Conservation (phyloP, 2,113 vertebrate genomes). For the Calonectris borealis region DNA sequence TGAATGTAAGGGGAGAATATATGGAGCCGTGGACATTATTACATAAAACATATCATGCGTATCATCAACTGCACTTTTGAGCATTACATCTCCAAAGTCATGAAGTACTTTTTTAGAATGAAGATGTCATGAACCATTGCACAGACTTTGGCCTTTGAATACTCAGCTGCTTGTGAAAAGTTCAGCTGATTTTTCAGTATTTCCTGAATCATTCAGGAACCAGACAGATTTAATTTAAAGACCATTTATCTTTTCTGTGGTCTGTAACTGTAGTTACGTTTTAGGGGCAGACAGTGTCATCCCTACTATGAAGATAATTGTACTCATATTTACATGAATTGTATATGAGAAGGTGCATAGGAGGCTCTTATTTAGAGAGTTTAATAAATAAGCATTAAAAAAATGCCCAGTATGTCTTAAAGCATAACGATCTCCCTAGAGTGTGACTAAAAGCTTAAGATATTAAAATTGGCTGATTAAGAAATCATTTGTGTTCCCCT, state of each 20-base stretch:
- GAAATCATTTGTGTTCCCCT: neutral
- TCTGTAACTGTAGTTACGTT: neutral
- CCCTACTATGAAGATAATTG: neutral
- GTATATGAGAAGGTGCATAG: neutral
- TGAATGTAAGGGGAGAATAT: neutral
- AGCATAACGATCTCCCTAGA: neutral
- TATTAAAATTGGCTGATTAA: neutral
- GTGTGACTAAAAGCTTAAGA: neutral
- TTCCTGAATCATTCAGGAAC: neutral
- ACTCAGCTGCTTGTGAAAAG: neutral
- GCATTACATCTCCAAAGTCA: neutral
- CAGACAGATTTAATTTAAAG: neutral
- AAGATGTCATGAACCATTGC: neutral
- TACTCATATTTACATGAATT: neutral
- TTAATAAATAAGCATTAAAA: neutral
- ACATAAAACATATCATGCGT: neutral
- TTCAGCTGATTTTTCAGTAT: neutral
- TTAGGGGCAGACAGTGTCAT: neutral
- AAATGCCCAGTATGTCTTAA: neutral
- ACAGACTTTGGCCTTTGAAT: neutral
- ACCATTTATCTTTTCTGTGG: neutral
- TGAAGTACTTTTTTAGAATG: neutral
- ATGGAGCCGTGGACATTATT: neutral
- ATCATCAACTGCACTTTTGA: neutral
- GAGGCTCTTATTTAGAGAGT: neutral